These are phyloP conservation scores for Antidorcas marsupialis DNA, from an alignment of 2,113 vertebrate genomes.

Conservation along the genomic window DNA sequence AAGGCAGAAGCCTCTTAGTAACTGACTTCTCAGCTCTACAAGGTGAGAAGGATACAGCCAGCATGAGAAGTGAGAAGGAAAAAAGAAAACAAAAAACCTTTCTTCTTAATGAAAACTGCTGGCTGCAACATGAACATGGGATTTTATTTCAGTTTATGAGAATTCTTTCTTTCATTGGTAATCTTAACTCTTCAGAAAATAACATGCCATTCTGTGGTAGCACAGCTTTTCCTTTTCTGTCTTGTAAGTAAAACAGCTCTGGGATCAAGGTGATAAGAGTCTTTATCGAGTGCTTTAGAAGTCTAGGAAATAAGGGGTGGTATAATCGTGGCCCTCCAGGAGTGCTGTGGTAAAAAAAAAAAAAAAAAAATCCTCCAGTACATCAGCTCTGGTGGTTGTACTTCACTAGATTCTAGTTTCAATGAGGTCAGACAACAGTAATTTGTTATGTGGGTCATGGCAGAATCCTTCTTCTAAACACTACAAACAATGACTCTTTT, in stretches of 20 bases:
- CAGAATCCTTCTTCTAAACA: constrained; percentile 55
- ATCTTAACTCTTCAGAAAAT: constrained; percentile 4
- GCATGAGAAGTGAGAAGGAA: background rate
- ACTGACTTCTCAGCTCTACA: background rate
- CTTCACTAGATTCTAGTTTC: constrained; percentile 22
- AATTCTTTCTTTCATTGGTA: constrained; percentile 6
- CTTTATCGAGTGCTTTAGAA: background rate
- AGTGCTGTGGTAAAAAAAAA: background rate
- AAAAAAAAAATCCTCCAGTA: background rate
- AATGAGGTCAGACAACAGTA: constrained; percentile 53
- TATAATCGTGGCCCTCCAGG: background rate
- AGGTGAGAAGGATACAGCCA: background rate
- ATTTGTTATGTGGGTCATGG: constrained; percentile 48
- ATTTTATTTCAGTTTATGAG: background rate
- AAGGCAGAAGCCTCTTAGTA: background rate
- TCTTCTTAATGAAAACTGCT: background rate
- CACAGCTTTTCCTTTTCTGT: constrained; percentile 1
- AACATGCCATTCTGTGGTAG: background rate
- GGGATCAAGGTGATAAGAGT: constrained; percentile 36
- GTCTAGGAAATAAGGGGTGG: background rate
- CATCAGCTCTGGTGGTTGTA: background rate
- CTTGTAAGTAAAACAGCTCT: background rate
- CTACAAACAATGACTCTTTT: constrained; percentile 51
- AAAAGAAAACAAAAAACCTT: background rate
- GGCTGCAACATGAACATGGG: background rate